Base-by-base conservation (phyloP, 2,888 invertebrate species). In the Colostygia pectinataria region DNA sequence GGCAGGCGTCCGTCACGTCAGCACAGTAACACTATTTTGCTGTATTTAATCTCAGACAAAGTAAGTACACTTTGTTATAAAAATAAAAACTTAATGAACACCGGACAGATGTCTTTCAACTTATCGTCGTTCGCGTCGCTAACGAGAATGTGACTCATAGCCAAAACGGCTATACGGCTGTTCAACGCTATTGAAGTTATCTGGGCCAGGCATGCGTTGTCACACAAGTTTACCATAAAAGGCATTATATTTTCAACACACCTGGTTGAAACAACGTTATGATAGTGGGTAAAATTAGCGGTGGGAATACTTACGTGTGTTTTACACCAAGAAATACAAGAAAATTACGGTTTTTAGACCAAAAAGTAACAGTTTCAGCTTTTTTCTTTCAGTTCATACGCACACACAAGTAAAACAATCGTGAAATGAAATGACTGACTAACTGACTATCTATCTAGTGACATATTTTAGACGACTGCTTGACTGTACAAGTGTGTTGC, bases 161-260 rank as follows among this genome's bases (percentile, higher is more conserved):
- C 69, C 66, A 67, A 73, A 71, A 73, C 69, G 58, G 62, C 68
- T 65, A 61, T 66, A 73, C 69, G 58, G 62, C 68, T 65, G 61
- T 66, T 54, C 59, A 66, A 58, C 63, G 55, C 57, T 61, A 47
- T 63, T 56, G 43, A 58, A 64, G 59, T 65, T 72, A 83, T 66
- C 75, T 86, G 74, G 83, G 82, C 66, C 84, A 79, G 79, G 66
- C 81, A 79, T 65, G 66, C 71, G 64, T 62, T 73, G 76, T 67
- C 74, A 72, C 59, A 65, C 61, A 66, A 66, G 69, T 80, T 68
- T 76, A 62, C 87, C 87, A 44, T 84, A 68, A 53, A 86, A 49
- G 87, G 87, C 59, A 54, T 58, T 63, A 54, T 64, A 77, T 81
- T 81, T 57, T 42, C 56, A 34, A 53, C 44, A 64, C 81, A 77